Percentiles rank a stretch among this genome's conserved stretches.
Evolutionary conservation across 2,888 invertebrate genomes (phyloP).

Genomic region (Troides oblongomaculatus): DNA sequence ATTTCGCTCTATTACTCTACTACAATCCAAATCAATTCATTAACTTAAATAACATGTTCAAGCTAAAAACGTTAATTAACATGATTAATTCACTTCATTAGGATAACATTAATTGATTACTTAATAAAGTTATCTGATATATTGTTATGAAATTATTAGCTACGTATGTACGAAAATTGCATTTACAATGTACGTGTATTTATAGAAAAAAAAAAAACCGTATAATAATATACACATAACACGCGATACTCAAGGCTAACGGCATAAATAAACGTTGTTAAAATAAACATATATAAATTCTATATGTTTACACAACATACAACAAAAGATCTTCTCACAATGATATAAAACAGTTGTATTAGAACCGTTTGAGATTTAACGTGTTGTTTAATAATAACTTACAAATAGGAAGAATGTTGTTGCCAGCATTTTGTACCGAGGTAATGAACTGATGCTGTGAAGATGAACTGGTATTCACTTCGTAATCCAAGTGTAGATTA

Average conservation of each 20-base stretch:
- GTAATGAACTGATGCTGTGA: background rate
- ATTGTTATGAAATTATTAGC: too few relatives aligned
- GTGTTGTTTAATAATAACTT: slow-evolving; percentile 4
- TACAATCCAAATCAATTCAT: too few relatives aligned
- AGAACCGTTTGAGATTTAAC: background rate
- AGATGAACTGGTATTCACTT: slow-evolving; percentile 1
- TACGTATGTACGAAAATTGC: too few relatives aligned
- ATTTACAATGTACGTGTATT: too few relatives aligned
- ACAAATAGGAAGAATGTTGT: slow-evolving; percentile 10
- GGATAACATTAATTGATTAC: too few relatives aligned
- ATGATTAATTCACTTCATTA: too few relatives aligned
- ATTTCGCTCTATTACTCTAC: too few relatives aligned
- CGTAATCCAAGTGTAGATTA: background rate
- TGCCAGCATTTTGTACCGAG: slow-evolving; percentile 10
- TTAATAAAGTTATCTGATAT: too few relatives aligned
- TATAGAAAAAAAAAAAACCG: too few relatives aligned
- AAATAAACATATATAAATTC: slow-evolving; percentile 6
- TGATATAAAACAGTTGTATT: background rate
- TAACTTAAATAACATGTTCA: too few relatives aligned
- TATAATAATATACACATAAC: background rate
- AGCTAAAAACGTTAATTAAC: too few relatives aligned
- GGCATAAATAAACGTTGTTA: slow-evolving; percentile 15
- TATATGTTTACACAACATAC: background rate
- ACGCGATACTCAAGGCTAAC: slow-evolving; percentile 11
- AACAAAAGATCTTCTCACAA: slow-evolving; percentile 9